These are phyloP conservation scores for Nasonia giraulti DNA, from an alignment of 1,140 invertebrate genomes.

Conservation along the genomic window DNA sequence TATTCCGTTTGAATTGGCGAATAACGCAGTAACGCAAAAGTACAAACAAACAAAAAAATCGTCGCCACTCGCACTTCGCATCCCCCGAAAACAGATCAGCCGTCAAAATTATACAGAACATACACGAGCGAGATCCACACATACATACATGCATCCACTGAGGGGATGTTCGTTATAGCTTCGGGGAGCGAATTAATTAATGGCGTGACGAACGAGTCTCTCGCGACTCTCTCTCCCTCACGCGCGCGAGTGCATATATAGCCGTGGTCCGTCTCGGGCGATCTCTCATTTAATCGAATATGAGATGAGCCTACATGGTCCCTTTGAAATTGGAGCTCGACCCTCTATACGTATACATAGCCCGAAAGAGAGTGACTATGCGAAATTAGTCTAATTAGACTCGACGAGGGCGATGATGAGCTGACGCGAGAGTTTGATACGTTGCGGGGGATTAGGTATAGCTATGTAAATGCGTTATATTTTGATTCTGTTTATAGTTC, in stretches of 20 bases:
- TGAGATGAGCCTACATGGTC: constrained; percentile 52
- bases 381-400: constrained; percentile 41
- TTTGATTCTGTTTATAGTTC: no score
- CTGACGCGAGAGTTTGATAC: neutral
- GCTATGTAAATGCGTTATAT: no score
- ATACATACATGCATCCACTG: neutral
- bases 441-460: neutral
- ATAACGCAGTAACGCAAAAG: no score
- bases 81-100: no score
- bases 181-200: constrained; percentile 55
- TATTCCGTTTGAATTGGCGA: no score
- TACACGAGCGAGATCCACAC: neutral
- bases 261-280: constrained; percentile 17
- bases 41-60: no score
- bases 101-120: neutral
- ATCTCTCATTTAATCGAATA: constrained; percentile 56
- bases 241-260: constrained; percentile 22
- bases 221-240: constrained; percentile 24
- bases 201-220: constrained; percentile 54
- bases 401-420: neutral
- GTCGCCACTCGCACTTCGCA: no score
- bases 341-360: neutral
- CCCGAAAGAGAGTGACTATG: constrained; percentile 19
- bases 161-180: neutral
- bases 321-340: constrained; percentile 27